These are phyloP conservation scores for Polyergus mexicanus DNA, from an alignment of 1,140 invertebrate species.

Conservation along the genomic window DNA sequence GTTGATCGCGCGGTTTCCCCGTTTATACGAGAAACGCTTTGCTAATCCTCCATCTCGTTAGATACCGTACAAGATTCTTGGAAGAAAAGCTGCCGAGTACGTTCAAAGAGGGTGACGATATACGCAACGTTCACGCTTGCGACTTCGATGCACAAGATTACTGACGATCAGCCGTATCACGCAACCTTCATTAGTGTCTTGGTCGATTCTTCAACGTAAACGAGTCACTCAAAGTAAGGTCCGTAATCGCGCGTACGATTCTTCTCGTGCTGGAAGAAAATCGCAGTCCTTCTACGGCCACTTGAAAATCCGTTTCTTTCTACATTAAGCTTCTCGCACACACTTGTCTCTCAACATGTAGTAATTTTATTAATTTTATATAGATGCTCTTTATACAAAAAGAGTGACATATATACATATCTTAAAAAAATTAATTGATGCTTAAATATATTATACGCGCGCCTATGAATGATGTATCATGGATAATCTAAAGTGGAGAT, in stretches of 20 bases:
- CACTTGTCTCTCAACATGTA: background rate
- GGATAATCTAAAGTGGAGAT: background rate
- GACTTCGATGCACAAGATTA: slow-evolving; percentile 35
- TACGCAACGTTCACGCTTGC: slow-evolving; percentile 24
- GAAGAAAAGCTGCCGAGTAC: background rate
- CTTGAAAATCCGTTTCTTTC: slow-evolving; percentile 1
- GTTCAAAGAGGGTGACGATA: slow-evolving; percentile 15
- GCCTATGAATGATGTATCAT: background rate
- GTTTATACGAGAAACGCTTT: background rate
- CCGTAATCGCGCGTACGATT: background rate
- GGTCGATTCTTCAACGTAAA: slow-evolving; percentile 49
- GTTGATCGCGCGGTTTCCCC: slow-evolving; percentile 54
- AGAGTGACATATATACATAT: background rate
- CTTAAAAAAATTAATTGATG: background rate
- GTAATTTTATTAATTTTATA: background rate
- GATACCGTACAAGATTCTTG: background rate
- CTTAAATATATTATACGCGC: background rate
- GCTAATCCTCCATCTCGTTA: background rate
- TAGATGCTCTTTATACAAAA: background rate
- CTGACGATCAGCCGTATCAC: slow-evolving; percentile 66
- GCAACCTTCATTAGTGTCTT: slow-evolving; percentile 72
- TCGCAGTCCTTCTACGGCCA: background rate
- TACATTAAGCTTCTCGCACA: background rate
- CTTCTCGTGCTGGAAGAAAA: background rate
- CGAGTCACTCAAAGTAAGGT: slow-evolving; percentile 56